Evolutionary conservation across 2,797 vertebrate species (phyloP).

Genomic region (Knipowitschia caucasica): DNA sequence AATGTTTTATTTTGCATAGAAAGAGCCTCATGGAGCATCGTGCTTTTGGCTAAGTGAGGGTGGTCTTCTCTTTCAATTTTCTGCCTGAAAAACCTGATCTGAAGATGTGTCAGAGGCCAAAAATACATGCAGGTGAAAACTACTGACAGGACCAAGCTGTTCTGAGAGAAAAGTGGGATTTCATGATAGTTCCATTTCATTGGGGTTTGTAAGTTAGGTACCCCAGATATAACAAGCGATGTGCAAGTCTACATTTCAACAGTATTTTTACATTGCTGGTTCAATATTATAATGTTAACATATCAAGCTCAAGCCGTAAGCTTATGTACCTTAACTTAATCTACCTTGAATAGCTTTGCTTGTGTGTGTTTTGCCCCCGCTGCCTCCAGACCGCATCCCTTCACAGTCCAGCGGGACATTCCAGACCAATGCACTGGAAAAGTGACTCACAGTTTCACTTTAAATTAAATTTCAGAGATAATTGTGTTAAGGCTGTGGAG

Average conservation of each 20-base stretch:
- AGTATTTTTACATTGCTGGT: conserved; percentile 32
- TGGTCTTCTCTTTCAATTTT: no score
- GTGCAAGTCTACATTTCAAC: conserved; percentile 8
- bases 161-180: no score
- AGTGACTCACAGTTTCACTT: conserved; percentile 57
- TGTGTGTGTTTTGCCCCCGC: background rate
- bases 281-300: conserved; percentile 2
- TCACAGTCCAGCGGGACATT: conserved; percentile 53
- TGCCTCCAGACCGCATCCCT: conserved; percentile 23
- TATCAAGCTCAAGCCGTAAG: conserved; percentile 35
- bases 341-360: background rate
- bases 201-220: no score
- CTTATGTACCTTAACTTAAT: conserved; percentile 3
- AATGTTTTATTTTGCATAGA: no score
- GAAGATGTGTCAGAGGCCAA: no score
- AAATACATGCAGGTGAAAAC: no score
- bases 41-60: no score
- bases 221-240: conserved; percentile 17
- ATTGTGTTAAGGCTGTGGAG: conserved; percentile 58
- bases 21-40: no score
- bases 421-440: conserved; percentile 46
- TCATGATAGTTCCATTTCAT: no score
- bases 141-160: no score
- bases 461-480: conserved; percentile 68
- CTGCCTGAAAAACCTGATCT: no score